A percentile compares a stretch with the other conserved stretches of the same genome.
These are phyloP conservation scores for Dendrophyllia cribrosa DNA, from an alignment of 64 coral and sea anemone genomes.

Conservation along the genomic window DNA sequence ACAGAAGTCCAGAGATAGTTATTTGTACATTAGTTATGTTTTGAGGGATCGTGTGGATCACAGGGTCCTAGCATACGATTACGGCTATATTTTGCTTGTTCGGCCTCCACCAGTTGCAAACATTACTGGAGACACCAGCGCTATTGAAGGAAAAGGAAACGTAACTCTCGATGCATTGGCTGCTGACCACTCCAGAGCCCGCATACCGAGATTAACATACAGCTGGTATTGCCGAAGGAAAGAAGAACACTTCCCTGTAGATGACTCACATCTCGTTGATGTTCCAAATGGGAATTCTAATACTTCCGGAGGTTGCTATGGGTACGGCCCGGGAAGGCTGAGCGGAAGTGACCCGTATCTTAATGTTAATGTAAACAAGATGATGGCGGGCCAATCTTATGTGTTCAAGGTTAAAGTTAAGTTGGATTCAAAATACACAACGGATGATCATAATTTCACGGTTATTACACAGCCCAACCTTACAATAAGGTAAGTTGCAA, in stretches of 20 bases:
- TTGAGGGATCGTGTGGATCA: slow-evolving; percentile 36
- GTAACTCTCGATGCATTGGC: slow-evolving; percentile 9
- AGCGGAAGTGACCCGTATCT: not conserved
- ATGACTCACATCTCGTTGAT: slow-evolving; percentile 31
- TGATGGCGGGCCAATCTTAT: slow-evolving; percentile 15
- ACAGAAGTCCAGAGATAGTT: not conserved
- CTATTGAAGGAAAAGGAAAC: slow-evolving; percentile 12
- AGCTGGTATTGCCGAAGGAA: slow-evolving; percentile 36
- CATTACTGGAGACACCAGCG: not conserved
- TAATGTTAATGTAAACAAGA: slow-evolving; percentile 15
- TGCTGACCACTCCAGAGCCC: slow-evolving; percentile 30
- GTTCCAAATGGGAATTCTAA: not conserved
- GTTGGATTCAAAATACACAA: not conserved
- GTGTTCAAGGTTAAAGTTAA: slow-evolving; percentile 9
- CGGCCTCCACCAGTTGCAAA: not conserved
- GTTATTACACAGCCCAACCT: not conserved
- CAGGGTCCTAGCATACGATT: slow-evolving; percentile 22
- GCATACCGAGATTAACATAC: not conserved
- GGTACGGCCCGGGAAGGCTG: slow-evolving; percentile 38
- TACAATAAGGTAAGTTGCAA: not conserved
- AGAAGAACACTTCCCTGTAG: slow-evolving; percentile 1
- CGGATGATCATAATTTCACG: slow-evolving; percentile 16
- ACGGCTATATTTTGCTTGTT: not conserved
- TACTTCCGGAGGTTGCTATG: slow-evolving; percentile 40
- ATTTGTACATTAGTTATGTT: slow-evolving; percentile 63